These are phyloP conservation scores for Felis chaus DNA, from an alignment of 2,113 vertebrate genomes.

Conservation along the genomic window DNA sequence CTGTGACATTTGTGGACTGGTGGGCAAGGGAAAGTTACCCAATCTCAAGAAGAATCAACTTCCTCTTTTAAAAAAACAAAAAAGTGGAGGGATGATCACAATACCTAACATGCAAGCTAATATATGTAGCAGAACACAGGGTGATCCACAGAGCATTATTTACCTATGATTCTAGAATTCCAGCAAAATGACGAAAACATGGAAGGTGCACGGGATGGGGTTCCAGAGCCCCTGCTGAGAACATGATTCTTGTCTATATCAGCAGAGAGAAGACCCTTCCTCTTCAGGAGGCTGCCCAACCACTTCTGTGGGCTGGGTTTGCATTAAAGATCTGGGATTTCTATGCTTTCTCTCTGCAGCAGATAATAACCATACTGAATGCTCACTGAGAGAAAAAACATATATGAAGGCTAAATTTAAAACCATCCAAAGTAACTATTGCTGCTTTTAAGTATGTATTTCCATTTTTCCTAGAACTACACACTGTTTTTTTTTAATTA, in stretches of 20 bases:
- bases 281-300: not conserved
- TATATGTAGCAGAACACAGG: not conserved
- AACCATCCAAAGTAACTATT: not conserved
- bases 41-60: not conserved
- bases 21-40: not conserved
- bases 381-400: not conserved
- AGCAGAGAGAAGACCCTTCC: not conserved
- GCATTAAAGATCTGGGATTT: not conserved
- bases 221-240: not conserved
- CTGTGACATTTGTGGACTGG: not conserved
- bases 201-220: not conserved
- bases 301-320: not conserved
- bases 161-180: not conserved
- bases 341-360: not conserved
- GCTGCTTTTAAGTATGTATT: not conserved
- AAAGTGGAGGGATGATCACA: not conserved
- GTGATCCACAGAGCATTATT: not conserved
- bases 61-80: not conserved
- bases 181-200: not conserved
- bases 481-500: not conserved
- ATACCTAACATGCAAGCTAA: not conserved
- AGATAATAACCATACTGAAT: not conserved
- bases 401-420: not conserved
- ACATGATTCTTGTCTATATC: not conserved
- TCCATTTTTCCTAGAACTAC: not conserved